phyloP scores from a whole-genome alignment of 1,140 invertebrate species.

The Dermatophagoides farinae region DNA sequence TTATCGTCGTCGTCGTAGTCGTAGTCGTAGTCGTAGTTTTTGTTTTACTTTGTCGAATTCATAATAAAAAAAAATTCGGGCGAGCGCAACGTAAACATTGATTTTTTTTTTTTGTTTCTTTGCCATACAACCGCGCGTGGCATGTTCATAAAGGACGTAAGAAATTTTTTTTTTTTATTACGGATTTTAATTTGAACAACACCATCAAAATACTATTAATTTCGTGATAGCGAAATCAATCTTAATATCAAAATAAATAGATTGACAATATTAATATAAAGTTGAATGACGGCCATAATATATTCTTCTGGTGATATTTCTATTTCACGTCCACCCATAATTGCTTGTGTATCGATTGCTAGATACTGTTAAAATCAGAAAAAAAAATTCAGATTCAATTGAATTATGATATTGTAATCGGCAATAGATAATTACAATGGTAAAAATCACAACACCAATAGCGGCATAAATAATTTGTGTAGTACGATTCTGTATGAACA shows the following conservation, averaged over 20 bases:
- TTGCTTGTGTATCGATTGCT: constrained; percentile 42
- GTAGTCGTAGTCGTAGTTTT: no score
- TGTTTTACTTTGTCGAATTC: no score
- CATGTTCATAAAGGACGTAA: no score
- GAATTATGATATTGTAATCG: no score
- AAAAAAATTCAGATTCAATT: neutral
- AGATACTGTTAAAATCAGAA: constrained; percentile 32
- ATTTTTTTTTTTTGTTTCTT: no score
- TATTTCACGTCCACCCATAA: constrained; percentile 41
- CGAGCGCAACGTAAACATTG: no score
- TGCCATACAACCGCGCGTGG: no score
- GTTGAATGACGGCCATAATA: constrained; percentile 36
- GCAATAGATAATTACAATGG: constrained; percentile 11
- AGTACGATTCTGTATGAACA: constrained; percentile 22
- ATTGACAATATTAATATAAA: constrained; percentile 41
- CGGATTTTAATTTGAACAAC: no score
- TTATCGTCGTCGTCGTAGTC: no score
- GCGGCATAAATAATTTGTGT: constrained; percentile 29
- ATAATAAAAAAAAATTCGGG: no score
- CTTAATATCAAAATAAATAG: constrained; percentile 41
- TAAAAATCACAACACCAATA: constrained; percentile 25
- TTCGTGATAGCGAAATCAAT: constrained; percentile 22
- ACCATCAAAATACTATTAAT: no score
- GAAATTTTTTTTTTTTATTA: no score
- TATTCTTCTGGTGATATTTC: constrained; percentile 42